A percentile compares a stretch with the other conserved stretches of the same genome.
Conservation (phyloP, 2,113 vertebrate species). For the Platichthys stellatus region DNA sequence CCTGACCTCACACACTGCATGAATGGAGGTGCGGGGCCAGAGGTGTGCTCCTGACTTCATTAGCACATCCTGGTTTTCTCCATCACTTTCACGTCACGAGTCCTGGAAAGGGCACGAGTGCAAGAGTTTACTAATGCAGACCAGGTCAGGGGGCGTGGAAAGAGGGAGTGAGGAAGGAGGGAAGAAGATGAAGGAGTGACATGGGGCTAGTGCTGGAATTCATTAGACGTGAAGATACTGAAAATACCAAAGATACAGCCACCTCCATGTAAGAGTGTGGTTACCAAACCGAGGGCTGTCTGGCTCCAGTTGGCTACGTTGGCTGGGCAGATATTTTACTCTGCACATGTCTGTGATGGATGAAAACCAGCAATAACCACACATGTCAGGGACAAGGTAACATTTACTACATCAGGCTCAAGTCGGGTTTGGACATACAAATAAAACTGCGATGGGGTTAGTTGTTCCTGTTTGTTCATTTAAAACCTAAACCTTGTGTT, state of each 20-base stretch:
- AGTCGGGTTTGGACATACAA: no score
- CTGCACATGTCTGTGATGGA: no score
- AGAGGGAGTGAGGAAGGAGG: not conserved
- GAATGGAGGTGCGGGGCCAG: slow-evolving; percentile 7
- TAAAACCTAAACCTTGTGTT: no score
- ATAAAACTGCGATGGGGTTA: no score
- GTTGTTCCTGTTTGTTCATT: no score
- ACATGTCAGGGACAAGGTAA: no score
- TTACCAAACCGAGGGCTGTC: no score
- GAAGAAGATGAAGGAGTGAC: not conserved
- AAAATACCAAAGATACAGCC: not conserved
- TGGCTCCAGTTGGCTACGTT: no score
- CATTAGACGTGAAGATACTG: not conserved
- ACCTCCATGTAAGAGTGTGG: no score
- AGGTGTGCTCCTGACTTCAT: slow-evolving; percentile 47
- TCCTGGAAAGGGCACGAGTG: slow-evolving; percentile 25
- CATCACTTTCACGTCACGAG: slow-evolving; percentile 21
- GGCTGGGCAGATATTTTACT: no score
- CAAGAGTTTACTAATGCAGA: slow-evolving; percentile 16
- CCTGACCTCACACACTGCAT: not conserved
- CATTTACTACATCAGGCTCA: no score
- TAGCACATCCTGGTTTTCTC: slow-evolving; percentile 50
- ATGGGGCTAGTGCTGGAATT: not conserved
- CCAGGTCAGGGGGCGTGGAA: slow-evolving; percentile 9
- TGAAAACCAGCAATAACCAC: no score